Evolutionary conservation across 2,888 invertebrate genomes (phyloP).

Genomic region (Bugulina stolonifera): DNA sequence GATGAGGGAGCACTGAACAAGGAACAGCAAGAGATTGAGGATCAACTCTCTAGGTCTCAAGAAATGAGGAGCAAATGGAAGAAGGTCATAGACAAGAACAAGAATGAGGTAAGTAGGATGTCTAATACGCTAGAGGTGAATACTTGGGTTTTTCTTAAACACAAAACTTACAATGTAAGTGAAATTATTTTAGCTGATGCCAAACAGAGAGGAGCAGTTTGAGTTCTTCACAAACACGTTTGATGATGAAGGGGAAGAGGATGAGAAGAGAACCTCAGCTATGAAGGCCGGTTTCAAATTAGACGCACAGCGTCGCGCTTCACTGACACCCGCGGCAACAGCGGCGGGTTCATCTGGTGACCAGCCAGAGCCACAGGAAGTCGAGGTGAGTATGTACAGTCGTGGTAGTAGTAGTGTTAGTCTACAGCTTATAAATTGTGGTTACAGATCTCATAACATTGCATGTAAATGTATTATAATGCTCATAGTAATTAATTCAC

Average conservation of each 20-base stretch:
- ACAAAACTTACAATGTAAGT: too few species aligned
- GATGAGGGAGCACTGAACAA: constrained; percentile 18
- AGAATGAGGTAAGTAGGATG: background rate
- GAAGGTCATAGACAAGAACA: constrained; percentile 9
- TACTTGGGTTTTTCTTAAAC: too few species aligned
- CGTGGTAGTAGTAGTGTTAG: too few species aligned
- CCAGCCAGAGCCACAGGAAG: background rate
- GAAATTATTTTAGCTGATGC: constrained; percentile 20
- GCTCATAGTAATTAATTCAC: too few species aligned
- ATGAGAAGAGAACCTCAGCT: constrained; percentile 26
- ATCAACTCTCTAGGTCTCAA: background rate
- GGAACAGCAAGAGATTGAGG: constrained; percentile 22
- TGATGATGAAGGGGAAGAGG: constrained; percentile 26
- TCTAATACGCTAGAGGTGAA: too few species aligned
- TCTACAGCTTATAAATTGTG: too few species aligned
- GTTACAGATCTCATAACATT: too few species aligned
- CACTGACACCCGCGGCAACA: background rate
- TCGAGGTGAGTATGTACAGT: too few species aligned
- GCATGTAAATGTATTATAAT: too few species aligned
- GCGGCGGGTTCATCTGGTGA: background rate
- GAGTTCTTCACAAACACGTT: constrained; percentile 22
- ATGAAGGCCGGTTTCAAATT: constrained; percentile 23
- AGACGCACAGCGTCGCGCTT: background rate
- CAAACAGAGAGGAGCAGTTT: constrained; percentile 24
- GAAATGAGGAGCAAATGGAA: constrained; percentile 26